Percentiles rank a stretch among this genome's conserved stretches.
These are phyloP conservation scores for Proales similis DNA, from an alignment of 1,140 invertebrate species.

Conservation along the genomic window DNA sequence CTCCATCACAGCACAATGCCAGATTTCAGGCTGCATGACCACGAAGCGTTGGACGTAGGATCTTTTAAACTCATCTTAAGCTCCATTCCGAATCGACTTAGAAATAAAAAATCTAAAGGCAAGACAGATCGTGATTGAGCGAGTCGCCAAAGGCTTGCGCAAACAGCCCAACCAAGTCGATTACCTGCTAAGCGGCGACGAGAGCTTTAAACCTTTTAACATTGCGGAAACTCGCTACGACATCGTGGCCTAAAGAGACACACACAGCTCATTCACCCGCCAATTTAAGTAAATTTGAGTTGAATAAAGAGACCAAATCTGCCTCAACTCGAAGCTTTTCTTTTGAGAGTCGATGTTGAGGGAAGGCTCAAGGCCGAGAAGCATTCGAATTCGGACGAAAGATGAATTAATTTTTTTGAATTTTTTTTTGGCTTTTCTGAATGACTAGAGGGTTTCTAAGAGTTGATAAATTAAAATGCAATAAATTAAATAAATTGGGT, in stretches of 20 bases:
- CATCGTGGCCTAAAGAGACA: background rate
- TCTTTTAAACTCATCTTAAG: too few relatives aligned
- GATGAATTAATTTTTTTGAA: too few relatives aligned
- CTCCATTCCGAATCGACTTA: background rate
- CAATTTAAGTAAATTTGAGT: background rate
- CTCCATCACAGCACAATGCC: constrained; percentile 16
- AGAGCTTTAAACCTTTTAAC: constrained; percentile 26
- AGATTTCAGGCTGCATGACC: constrained; percentile 10
- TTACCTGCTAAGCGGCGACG: constrained; percentile 1
- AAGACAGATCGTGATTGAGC: background rate
- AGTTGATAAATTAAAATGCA: too few relatives aligned
- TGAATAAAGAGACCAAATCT: too few relatives aligned
- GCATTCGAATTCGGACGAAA: too few relatives aligned
- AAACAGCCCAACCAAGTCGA: constrained; percentile 31
- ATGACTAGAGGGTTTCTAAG: too few relatives aligned
- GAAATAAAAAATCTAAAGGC: background rate
- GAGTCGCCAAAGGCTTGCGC: constrained; percentile 4
- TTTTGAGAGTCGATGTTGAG: too few relatives aligned
- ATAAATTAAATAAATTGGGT: too few relatives aligned
- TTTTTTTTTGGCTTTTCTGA: too few relatives aligned
- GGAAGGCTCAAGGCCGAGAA: too few relatives aligned
- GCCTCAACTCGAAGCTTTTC: too few relatives aligned
- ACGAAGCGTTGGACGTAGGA: constrained; percentile 1
- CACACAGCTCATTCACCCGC: background rate
- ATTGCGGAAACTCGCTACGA: constrained; percentile 24